Evolutionary conservation across 2,888 invertebrate genomes (phyloP), one percentile per base, ranked within the genome.

Genomic region (Gastrophysa polygoni): DNA sequence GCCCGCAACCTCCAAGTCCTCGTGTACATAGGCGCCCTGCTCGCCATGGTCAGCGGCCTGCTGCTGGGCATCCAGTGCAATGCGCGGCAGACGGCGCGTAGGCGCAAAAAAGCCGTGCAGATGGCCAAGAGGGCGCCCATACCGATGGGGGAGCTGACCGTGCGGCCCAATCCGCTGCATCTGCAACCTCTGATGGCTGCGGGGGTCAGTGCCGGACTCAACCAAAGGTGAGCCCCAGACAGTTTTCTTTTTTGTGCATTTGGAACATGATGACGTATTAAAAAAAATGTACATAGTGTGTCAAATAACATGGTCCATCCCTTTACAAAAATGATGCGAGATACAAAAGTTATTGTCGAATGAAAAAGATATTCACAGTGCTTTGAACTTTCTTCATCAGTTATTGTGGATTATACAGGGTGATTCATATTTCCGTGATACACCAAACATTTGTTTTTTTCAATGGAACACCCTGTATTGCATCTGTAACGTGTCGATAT

Each of bases 1-100:
- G 87, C 87, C 72, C 85, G 87, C 58, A 88, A 88, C 76, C 83
- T 88, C 20, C 86, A 87, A 70, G 88, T 89, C 47, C 81, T 89
- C 73, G 86, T 88, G 55, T 89, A 89, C 77, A 89, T 89, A 75
- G 89, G 76, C 78, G 82, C 86, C 65, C 80, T 89, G 47, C 82
- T 87, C 0, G 85, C 88, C 1, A 83, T 87, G 71, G 89, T 89
- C 11, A 87, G 88, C 72, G 84, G 83, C 4, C 82, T 89, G 8
- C 78, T 89, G 34, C 82, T 89, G 5, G 86, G 86, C 1, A 87
- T 89, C 32, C 89, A 89, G 74, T 87, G 87, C 74, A 87, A 87
- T 71, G 88, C 88, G 0, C 59, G 68, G 43, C 71, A 71, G 46
- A 74, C 68, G 34, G 77, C 78, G n/a, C 74, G 73, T 32, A 75